Base-by-base conservation (phyloP, 23 tunicate species). In the Trididemnum clinides region DNA sequence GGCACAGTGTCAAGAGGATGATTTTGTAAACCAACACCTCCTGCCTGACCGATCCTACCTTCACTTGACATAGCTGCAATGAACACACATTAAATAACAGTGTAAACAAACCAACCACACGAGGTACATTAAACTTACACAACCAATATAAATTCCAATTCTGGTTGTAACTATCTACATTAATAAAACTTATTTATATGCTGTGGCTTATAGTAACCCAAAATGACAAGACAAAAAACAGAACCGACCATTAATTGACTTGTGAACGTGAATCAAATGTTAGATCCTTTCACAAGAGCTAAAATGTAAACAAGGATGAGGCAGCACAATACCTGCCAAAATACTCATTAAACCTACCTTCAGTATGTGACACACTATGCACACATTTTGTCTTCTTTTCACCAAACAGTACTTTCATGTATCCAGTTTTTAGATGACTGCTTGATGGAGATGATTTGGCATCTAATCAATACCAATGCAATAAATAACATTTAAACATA, bases 1-100 rank as follows among this genome's bases (percentile, higher is more conserved):
- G 98, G 92, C 15, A 91, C 93, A 0, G 88, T 85, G 38, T 89
- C 98, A 23, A 94, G 86, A 38, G 88, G 87, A 66, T 94, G 93
- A 25, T 64, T 81, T 69, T 94, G 98, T 23, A 94, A 64, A 22
- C 85, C 77, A 28, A 94, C 94, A 19, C 81, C 90, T 54, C 77
- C 72, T 7, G 59, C 25, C 28, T 65, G 69, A n/a, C 97, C 97
- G 23, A 92, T 25, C 73, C 97, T 71, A 19, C 97, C 97, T 66
- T 87, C 88, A 4, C 27, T 64, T 19, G 84, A 35, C 51, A 62
- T 32, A 31, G 75, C 75, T 66, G 37, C 12, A 29, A 59, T n/a
- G n/a, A n/a, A n/a, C n/a, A n/a, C n/a, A n/a, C 69, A 1, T n/a
- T n/a, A n/a, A n/a, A n/a, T n/a, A n/a, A n/a, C n/a, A n/a, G n/a